Evolutionary conservation across 35 echinoderm and acorn worm genomes (phyloP).

Genomic region (Stichopus chloronotus): DNA sequence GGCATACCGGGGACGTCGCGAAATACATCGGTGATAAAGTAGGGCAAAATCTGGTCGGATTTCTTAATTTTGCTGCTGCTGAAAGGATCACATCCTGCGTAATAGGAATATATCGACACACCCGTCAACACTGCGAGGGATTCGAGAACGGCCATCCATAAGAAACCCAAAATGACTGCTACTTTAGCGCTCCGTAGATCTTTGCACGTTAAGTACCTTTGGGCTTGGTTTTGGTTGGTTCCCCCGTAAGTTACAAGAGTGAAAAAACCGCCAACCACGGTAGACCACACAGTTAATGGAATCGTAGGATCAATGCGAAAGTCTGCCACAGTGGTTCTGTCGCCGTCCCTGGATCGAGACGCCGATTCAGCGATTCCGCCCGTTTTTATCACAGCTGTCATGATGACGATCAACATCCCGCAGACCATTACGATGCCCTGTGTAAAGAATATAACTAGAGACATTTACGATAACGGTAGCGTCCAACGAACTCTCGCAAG

Average conservation of each 20-base stretch:
- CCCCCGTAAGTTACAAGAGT: neutral
- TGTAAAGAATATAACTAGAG: neutral
- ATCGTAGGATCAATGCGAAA: slow-evolving; percentile 31
- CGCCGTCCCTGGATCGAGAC: neutral
- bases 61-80: neutral
- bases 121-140: neutral
- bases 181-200: slow-evolving; percentile 2
- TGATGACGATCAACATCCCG: neutral
- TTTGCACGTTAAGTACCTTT: slow-evolving; percentile 38
- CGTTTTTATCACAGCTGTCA: neutral
- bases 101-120: neutral
- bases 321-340: slow-evolving; percentile 4
- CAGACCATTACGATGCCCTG: neutral
- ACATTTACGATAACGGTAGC: too few species aligned
- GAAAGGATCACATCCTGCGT: neutral
- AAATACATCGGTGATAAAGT: slow-evolving; percentile 42
- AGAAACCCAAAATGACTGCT: neutral
- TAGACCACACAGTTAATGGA: neutral
- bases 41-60: slow-evolving; percentile 32
- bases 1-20: neutral
- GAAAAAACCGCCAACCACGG: slow-evolving; percentile 4
- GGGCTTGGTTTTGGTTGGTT: slow-evolving; percentile 17
- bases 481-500: neutral
- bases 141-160: neutral
- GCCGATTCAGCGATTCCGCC: neutral